Conservation (phyloP, 92 coral and sea anemone species). For the Ricordea florida region DNA sequence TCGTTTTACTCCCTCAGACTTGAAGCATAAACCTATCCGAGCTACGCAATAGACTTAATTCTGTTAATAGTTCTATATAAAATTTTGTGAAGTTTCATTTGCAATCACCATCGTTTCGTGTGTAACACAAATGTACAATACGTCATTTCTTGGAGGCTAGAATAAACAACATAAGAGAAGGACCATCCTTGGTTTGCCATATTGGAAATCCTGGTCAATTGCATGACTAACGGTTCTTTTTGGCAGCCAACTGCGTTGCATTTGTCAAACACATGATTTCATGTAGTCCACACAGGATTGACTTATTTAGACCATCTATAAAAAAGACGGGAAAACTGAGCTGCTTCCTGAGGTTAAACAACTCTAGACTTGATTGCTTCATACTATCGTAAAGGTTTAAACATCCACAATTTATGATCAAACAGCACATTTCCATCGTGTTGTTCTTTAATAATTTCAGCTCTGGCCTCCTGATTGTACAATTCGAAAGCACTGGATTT, state of each 20-base stretch:
- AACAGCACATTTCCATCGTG: neutral
- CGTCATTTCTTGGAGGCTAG: neutral
- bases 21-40: neutral
- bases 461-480: slow-evolving; percentile 17
- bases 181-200: neutral
- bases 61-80: neutral
- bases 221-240: neutral
- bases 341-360: too few relatives aligned
- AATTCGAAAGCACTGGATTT: neutral
- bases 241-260: neutral
- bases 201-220: neutral
- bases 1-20: too few relatives aligned
- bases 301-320: neutral
- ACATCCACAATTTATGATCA: slow-evolving; percentile 23
- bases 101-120: neutral
- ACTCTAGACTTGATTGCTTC: neutral
- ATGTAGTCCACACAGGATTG: neutral
- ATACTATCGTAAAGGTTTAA: slow-evolving; percentile 9
- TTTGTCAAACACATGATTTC: neutral
- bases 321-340: neutral
- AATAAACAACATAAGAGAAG: neutral
- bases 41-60: neutral
- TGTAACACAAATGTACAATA: neutral
- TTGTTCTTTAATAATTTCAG: slow-evolving; percentile 8
- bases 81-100: neutral